phyloP scores from a whole-genome alignment of 2,888 invertebrate genomes.

The Campopleginae sp. region DNA sequence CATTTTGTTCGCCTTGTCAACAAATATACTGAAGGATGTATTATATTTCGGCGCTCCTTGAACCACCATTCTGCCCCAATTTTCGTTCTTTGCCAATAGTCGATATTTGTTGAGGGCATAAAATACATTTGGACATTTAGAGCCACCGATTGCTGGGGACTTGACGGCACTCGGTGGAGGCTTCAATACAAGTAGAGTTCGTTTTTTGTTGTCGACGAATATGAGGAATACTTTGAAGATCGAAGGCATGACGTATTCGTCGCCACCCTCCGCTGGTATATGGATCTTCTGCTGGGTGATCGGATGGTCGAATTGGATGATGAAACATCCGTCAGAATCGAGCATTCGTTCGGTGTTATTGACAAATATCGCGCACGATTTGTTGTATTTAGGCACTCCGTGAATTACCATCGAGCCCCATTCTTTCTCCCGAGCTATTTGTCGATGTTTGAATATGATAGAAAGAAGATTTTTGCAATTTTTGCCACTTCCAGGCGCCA shows the following conservation, averaged over 20 bases:
- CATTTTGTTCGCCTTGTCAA: not conserved
- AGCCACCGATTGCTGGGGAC: not conserved
- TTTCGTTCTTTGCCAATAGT: not conserved
- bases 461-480: not conserved
- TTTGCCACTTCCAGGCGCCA: not conserved
- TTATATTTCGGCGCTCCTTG: not conserved
- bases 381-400: constrained; percentile 26
- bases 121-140: not conserved
- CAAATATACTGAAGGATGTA: not conserved
- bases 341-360: not conserved
- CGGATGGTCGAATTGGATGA: constrained; percentile 48
- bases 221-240: not conserved
- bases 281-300: constrained; percentile 1
- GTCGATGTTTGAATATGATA: not conserved
- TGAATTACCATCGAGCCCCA: constrained; percentile 8
- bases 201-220: constrained; percentile 13
- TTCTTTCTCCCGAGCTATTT: not conserved
- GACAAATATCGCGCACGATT: not conserved
- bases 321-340: not conserved
- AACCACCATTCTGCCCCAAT: constrained; percentile 18
- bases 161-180: not conserved
- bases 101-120: not conserved
- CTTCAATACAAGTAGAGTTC: not conserved
- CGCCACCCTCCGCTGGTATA: constrained; percentile 26
- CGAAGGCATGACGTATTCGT: constrained; percentile 24